Percentiles rank a stretch among this genome's conserved stretches.
Conservation (phyloP, 2,888 invertebrate genomes). For the Steinernema carpocapsae region DNA sequence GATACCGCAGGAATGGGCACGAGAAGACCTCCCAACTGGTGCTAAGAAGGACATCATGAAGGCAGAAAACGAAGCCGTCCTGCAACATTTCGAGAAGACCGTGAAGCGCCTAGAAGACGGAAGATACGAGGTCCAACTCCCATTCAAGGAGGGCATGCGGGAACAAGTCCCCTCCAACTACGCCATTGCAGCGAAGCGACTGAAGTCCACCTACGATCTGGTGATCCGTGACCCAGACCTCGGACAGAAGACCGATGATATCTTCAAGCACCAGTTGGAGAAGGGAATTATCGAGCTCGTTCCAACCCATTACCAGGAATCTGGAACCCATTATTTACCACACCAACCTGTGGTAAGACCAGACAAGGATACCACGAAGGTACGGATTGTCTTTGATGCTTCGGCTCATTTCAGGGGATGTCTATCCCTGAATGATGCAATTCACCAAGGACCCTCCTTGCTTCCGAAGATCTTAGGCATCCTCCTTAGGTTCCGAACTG, state of each 20-base stretch:
- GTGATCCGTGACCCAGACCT: background rate
- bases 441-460: slow-evolving; percentile 38
- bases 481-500: slow-evolving; percentile 35
- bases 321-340: slow-evolving; percentile 43
- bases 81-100: too few species aligned
- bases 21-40: background rate
- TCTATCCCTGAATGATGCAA: slow-evolving; percentile 38
- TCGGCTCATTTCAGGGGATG: slow-evolving; percentile 36
- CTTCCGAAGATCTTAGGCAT: slow-evolving; percentile 40
- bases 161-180: background rate
- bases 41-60: background rate
- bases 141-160: background rate
- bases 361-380: slow-evolving; percentile 37
- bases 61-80: background rate
- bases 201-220: background rate
- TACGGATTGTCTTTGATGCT: slow-evolving; percentile 47
- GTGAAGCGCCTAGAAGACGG: too few species aligned
- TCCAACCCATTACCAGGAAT: background rate
- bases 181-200: background rate
- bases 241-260: slow-evolving; percentile 35
- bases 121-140: background rate
- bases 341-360: slow-evolving; percentile 44
- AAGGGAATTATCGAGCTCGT: slow-evolving; percentile 42
- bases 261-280: slow-evolving; percentile 42
- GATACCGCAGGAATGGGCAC: too few species aligned